Base-by-base conservation (phyloP, 2,797 vertebrate genomes). In the Manis pentadactyla region DNA sequence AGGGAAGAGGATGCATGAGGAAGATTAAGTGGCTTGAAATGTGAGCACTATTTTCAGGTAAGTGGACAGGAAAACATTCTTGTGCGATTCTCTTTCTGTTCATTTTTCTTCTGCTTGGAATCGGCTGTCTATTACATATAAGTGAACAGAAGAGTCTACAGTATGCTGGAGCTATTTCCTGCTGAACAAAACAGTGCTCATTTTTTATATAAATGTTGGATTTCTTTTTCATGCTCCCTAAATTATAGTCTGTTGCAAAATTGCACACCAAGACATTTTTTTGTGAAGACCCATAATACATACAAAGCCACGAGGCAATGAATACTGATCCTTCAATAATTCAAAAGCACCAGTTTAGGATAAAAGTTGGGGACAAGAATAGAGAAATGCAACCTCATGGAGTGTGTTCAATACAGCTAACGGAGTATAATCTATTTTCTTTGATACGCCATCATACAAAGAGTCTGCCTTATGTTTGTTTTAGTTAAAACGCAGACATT, bases 171-270 rank as follows among this genome's bases (percentile, higher is more conserved):
- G n/a, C 15, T 57, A 87, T 96, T 93, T 95, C 23, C 82, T 57
- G 25, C 83, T 85, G 92, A 96, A 93, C 10, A 88, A 84, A 89
- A 46, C 87, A 63, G 37, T 77, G 84, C 66, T 55, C 53, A 12
- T 34, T 97, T 96, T 93, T 88, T 94, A 57, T 73, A 93, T 91
- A 90, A 49, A 97, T 78, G 39, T 18, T 88, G 57, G 17, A 95
- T 95, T 97, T 49, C 0, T 10, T 78, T 94, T 96, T 93, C 86
- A 96, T 97, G 81, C 1, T 90, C 77, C 57, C 68, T 96, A 95
- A 97, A 96, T 97, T 93, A 93, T 34, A 95, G 94, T 83, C 68
- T 90, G 73, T 4, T 1, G 0, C 59, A 97, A 31, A 95, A 92
- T 75, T 92, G 37, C 34, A 59, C 63, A 53, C 7, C 81, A 89